A percentile compares a stretch with the other conserved stretches of the same genome.
These are phyloP conservation scores for Acanthoscelides obtectus DNA, from an alignment of 2,888 invertebrate genomes.

Conservation along the genomic window DNA sequence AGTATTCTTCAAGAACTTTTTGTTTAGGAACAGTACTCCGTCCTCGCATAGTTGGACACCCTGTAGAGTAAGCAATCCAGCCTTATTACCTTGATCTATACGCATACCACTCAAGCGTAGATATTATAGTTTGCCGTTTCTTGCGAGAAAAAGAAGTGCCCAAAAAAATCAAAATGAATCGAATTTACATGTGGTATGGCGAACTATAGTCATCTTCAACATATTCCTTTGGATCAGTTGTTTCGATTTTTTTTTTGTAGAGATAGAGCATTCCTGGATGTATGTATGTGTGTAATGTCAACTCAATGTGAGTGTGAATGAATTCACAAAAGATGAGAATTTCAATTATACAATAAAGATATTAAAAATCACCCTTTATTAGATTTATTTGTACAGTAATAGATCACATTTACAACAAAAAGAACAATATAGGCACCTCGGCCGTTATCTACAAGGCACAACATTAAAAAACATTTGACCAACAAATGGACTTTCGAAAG, in stretches of 20 bases:
- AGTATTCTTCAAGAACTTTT: no score
- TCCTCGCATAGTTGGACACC: no score
- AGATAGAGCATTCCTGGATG: slow-evolving; percentile 44
- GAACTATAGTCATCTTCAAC: slow-evolving; percentile 21
- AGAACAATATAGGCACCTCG: no score
- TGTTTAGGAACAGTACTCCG: no score
- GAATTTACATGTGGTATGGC: slow-evolving; percentile 27
- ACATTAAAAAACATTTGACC: no score
- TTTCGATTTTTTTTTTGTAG: slow-evolving; percentile 24
- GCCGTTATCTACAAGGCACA: no score
- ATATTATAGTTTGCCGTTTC: slow-evolving; percentile 21
- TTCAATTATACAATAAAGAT: slow-evolving; percentile 42
- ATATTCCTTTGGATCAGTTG: slow-evolving; percentile 19
- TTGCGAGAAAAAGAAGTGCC: slow-evolving; percentile 20
- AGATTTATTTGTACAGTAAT: neutral
- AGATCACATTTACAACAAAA: no score
- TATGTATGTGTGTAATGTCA: slow-evolving; percentile 47
- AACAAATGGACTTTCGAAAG: no score
- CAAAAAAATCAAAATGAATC: slow-evolving; percentile 30
- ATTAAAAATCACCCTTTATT: slow-evolving; percentile 3
- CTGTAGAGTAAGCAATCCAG: neutral
- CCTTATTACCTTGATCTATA: slow-evolving; percentile 1
- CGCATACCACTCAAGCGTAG: neutral
- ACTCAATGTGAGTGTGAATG: slow-evolving; percentile 47
- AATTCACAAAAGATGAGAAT: slow-evolving; percentile 44